Conservation (phyloP, 2,113 vertebrate species). For the Malurus elegans region DNA sequence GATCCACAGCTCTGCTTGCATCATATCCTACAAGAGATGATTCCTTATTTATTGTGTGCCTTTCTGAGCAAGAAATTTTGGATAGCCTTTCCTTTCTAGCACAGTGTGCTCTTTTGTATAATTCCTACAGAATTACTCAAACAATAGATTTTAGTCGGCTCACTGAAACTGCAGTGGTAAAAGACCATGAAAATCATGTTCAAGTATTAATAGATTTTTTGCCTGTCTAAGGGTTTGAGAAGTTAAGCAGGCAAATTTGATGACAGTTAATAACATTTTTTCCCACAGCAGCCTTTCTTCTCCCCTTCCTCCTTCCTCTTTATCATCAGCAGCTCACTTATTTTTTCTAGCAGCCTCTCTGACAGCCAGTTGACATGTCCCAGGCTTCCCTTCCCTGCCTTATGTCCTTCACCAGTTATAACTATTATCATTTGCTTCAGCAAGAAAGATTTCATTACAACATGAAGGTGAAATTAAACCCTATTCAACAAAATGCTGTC, state of each 20-base stretch:
- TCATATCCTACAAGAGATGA: not conserved
- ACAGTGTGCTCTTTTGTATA: not conserved
- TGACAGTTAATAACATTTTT: conserved; percentile 40
- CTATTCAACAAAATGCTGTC: not conserved
- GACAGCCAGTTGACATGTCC: conserved; percentile 17
- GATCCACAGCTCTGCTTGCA: not conserved
- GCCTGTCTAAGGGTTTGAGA: not conserved
- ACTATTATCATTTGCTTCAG: not conserved
- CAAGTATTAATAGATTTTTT: not conserved
- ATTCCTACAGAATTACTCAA: not conserved
- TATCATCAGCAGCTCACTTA: conserved; percentile 38
- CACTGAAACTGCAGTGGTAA: not conserved
- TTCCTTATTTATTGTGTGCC: not conserved
- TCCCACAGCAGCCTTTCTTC: conserved; percentile 34
- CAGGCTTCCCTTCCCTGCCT: conserved; percentile 32
- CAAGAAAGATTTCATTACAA: not conserved
- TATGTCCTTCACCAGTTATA: not conserved
- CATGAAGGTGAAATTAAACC: not conserved
- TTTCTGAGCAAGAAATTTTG: not conserved
- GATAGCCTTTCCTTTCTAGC: not conserved
- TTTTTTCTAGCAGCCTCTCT: conserved; percentile 20
- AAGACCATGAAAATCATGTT: not conserved
- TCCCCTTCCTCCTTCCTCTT: not conserved
- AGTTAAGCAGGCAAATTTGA: conserved; percentile 10
- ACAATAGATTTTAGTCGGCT: not conserved